Conservation (phyloP, 2,888 invertebrate genomes). For the Ormyrus rosae region DNA sequence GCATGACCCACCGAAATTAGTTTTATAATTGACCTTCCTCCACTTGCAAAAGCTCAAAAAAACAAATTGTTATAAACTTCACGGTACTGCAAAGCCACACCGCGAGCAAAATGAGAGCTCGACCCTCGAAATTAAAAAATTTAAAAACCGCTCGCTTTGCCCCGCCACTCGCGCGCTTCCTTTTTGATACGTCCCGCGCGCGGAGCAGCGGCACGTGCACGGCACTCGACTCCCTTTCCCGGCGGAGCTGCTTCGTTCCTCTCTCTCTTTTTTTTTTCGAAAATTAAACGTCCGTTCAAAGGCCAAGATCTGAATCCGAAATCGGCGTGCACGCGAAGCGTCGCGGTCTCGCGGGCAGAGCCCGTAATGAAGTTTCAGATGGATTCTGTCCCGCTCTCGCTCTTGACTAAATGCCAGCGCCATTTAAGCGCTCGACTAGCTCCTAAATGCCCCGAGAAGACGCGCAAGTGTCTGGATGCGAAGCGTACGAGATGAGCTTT, state of each 20-base stretch:
- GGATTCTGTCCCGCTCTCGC: constrained; percentile 25
- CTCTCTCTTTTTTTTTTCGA: constrained; percentile 1
- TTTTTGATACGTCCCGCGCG: background rate
- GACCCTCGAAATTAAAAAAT: too few relatives aligned
- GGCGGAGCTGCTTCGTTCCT: too few relatives aligned
- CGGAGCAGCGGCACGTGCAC: background rate
- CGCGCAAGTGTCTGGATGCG: background rate
- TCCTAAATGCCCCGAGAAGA: constrained; percentile 29
- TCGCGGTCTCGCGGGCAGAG: background rate
- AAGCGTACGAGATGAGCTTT: background rate
- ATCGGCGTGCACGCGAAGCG: background rate
- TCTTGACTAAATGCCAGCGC: constrained; percentile 35
- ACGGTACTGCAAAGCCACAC: too few relatives aligned
- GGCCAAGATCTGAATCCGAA: constrained; percentile 17
- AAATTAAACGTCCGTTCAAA: constrained; percentile 37
- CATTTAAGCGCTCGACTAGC: constrained; percentile 26
- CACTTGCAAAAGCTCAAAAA: too few relatives aligned
- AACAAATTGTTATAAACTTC: too few relatives aligned
- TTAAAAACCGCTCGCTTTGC: background rate
- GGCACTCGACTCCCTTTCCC: too few relatives aligned
- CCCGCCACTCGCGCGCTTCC: background rate
- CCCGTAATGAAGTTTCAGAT: constrained; percentile 39
- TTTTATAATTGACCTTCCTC: too few relatives aligned
- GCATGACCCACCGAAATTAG: too few relatives aligned
- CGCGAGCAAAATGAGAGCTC: too few relatives aligned